Percentiles rank a stretch among this genome's conserved stretches.
Evolutionary conservation across 1,140 invertebrate species (phyloP).

Genomic region (Dreissena rostriformis): DNA sequence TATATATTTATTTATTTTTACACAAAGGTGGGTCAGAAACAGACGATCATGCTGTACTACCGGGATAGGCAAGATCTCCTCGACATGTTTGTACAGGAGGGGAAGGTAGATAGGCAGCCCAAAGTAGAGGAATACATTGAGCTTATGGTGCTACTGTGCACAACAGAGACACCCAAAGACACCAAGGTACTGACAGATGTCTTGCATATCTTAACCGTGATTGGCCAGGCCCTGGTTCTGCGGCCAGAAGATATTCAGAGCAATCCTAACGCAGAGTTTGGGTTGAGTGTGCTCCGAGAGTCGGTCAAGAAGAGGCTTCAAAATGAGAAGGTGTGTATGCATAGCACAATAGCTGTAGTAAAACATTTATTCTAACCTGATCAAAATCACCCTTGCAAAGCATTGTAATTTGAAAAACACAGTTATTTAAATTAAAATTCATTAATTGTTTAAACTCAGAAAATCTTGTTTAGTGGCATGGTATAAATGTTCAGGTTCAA

Average conservation of each 20-base stretch:
- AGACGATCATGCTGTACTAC: conserved; percentile 54
- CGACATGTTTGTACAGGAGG: conserved; percentile 60
- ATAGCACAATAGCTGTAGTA: no score
- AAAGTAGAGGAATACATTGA: conserved; percentile 68
- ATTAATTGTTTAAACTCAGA: no score
- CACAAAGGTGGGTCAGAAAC: conserved; percentile 64
- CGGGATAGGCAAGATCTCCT: conserved; percentile 41
- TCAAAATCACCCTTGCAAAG: no score
- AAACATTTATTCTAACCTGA: not conserved
- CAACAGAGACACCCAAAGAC: conserved; percentile 56
- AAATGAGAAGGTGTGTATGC: conserved; percentile 41
- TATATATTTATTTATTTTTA: conserved; percentile 1
- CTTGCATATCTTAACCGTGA: conserved; percentile 62
- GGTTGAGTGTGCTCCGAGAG: conserved; percentile 40
- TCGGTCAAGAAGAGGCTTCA: conserved; percentile 51
- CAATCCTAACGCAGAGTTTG: conserved; percentile 25
- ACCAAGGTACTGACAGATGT: conserved; percentile 59
- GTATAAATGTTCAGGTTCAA: no score
- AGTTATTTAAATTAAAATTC: no score
- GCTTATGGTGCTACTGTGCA: conserved; percentile 63
- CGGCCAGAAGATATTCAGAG: conserved; percentile 19
- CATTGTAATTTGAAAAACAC: no score
- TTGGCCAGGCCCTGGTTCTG: conserved; percentile 57
- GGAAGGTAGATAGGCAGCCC: conserved; percentile 59
- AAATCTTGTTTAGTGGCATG: no score